Evolutionary conservation across 2,888 invertebrate genomes (phyloP).

Genomic region (Chrysina gloriosa): DNA sequence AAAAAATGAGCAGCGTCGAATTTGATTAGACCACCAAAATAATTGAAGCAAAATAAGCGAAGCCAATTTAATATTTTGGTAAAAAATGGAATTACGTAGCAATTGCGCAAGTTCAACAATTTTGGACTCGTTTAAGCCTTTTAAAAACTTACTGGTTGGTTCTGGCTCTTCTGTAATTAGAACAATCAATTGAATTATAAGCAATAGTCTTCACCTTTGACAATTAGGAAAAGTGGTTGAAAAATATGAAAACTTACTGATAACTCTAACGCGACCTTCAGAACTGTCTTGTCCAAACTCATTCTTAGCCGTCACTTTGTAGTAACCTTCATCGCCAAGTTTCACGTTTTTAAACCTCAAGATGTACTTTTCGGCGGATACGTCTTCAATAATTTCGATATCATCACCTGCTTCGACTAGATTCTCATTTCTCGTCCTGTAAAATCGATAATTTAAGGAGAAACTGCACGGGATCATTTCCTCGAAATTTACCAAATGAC

Average conservation of each 20-base stretch:
- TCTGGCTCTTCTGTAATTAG: constrained; percentile 61
- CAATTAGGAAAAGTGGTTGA: not conserved
- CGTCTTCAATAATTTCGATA: constrained; percentile 72
- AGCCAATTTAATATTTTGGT: not conserved
- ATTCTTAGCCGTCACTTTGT: constrained; percentile 82
- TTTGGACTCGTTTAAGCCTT: constrained; percentile 12
- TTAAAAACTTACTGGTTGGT: constrained; percentile 59
- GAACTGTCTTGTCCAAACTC: constrained; percentile 78
- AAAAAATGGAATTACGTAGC: too few species aligned
- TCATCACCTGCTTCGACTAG: constrained; percentile 71
- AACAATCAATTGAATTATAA: constrained; percentile 9
- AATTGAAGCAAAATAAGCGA: not conserved
- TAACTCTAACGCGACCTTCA: constrained; percentile 77
- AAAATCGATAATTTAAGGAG: constrained; percentile 1
- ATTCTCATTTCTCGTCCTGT: constrained; percentile 74
- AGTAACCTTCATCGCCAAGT: constrained; percentile 81
- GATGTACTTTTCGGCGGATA: constrained; percentile 74
- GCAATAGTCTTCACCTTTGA: not conserved
- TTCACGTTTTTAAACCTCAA: constrained; percentile 78
- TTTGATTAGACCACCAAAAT: too few species aligned
- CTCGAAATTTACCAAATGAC: constrained; percentile 78
- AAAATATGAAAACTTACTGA: constrained; percentile 70
- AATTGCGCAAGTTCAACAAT: not conserved
- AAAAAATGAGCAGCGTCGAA: too few species aligned
- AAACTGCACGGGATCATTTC: not conserved